Evolutionary conservation across 2,113 vertebrate species (phyloP).

Genomic region (Mugil cephalus): DNA sequence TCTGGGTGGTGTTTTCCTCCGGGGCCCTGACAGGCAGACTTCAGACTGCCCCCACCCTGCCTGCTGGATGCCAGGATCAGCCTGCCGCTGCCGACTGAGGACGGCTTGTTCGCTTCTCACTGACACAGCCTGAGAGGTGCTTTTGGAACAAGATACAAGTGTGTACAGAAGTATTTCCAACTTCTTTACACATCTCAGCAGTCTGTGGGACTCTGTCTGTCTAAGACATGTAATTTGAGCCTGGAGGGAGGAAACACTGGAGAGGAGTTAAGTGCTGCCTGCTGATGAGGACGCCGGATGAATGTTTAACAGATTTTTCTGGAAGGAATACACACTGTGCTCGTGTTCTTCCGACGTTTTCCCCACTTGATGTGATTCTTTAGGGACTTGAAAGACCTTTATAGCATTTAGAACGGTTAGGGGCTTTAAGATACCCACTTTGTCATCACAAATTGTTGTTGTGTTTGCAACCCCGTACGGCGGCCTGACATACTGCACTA

Average conservation of each 20-base stretch:
- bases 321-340: slow-evolving; percentile 26
- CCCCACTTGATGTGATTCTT: not conserved
- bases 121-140: slow-evolving; percentile 47
- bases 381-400: not conserved
- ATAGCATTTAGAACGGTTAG: not conserved
- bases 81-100: slow-evolving; percentile 24
- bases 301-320: slow-evolving; percentile 54
- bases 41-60: slow-evolving; percentile 61
- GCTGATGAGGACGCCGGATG: slow-evolving; percentile 65
- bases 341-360: not conserved
- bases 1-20: slow-evolving; percentile 70
- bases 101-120: slow-evolving; percentile 41
- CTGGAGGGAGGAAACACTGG: slow-evolving; percentile 63
- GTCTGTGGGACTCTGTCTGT: slow-evolving; percentile 36
- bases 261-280: slow-evolving; percentile 70
- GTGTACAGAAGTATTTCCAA: slow-evolving; percentile 58
- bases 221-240: slow-evolving; percentile 61
- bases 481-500: not conserved
- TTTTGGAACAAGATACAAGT: slow-evolving; percentile 56
- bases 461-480: not conserved
- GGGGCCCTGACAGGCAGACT: slow-evolving; percentile 65
- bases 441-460: not conserved
- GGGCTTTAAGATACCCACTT: not conserved
- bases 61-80: slow-evolving; percentile 52
- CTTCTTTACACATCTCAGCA: slow-evolving; percentile 60